Evolutionary conservation across 2,888 invertebrate species (phyloP).

Genomic region (Harpalus rufipes): DNA sequence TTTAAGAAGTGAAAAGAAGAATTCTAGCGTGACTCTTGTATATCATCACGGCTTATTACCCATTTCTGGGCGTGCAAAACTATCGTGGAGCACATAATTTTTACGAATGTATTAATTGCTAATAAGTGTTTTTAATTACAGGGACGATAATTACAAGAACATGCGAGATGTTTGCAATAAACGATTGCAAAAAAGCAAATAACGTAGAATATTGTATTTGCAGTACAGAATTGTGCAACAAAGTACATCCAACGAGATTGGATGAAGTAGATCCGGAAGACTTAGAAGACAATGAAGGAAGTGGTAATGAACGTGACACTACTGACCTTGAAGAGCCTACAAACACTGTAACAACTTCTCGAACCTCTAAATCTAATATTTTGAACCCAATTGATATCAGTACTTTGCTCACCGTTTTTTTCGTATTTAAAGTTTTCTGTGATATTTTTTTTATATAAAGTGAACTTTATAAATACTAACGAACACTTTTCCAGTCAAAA

Average conservation of each 20-base stretch:
- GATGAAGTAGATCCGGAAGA: slow-evolving; percentile 20
- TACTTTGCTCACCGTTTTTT: slow-evolving; percentile 55
- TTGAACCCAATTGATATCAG: slow-evolving; percentile 23
- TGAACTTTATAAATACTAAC: not conserved
- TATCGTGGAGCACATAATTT: too few species aligned
- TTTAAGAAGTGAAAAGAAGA: too few species aligned
- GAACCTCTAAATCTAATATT: not conserved
- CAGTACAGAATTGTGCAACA: slow-evolving; percentile 74
- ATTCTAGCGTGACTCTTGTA: too few species aligned
- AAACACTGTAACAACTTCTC: not conserved
- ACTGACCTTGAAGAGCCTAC: not conserved
- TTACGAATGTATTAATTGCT: not conserved
- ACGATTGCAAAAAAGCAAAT: slow-evolving; percentile 74
- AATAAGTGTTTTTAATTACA: slow-evolving; percentile 1
- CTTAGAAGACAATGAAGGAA: slow-evolving; percentile 40
- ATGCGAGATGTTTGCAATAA: slow-evolving; percentile 71
- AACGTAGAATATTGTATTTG: slow-evolving; percentile 75
- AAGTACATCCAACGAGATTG: slow-evolving; percentile 18
- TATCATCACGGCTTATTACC: too few species aligned
- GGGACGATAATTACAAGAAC: slow-evolving; percentile 70
- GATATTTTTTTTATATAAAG: slow-evolving; percentile 22
- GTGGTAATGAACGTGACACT: slow-evolving; percentile 21
- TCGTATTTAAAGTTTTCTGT: slow-evolving; percentile 23
- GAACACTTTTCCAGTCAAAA: not conserved
- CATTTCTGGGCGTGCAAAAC: too few species aligned